Evolutionary conservation across 2,888 invertebrate species (phyloP).

Genomic region (Hydraecia micacea): DNA sequence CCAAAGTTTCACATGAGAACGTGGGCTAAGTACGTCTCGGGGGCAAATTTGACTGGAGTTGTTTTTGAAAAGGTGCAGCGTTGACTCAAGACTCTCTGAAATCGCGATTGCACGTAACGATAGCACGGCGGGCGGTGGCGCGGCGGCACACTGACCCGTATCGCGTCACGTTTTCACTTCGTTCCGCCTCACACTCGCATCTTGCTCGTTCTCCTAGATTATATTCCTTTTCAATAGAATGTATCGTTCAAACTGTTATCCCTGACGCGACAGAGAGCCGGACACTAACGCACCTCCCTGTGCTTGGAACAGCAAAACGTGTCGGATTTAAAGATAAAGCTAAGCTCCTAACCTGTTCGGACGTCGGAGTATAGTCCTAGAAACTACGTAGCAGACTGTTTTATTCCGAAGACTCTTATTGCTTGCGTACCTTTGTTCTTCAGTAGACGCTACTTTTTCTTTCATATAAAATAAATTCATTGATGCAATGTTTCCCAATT

Average conservation of each 20-base stretch:
- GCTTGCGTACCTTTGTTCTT: not conserved
- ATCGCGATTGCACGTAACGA: slow-evolving; percentile 7
- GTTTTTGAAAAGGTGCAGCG: slow-evolving; percentile 13
- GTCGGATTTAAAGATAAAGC: slow-evolving; percentile 33
- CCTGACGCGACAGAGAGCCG: slow-evolving; percentile 33
- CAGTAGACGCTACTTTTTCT: not conserved
- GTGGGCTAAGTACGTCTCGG: not conserved
- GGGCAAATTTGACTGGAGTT: slow-evolving; percentile 1
- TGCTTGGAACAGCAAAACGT: slow-evolving; percentile 27
- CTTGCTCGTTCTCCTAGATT: slow-evolving; percentile 10
- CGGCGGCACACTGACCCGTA: slow-evolving; percentile 11
- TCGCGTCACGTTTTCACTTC: slow-evolving; percentile 28
- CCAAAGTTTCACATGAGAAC: slow-evolving; percentile 26
- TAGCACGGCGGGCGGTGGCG: not conserved
- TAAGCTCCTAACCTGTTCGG: not conserved
- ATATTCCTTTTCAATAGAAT: slow-evolving; percentile 23
- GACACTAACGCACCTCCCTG: slow-evolving; percentile 19
- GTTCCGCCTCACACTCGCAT: slow-evolving; percentile 3
- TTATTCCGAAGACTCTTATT: slow-evolving; percentile 12
- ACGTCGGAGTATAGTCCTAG: slow-evolving; percentile 4
- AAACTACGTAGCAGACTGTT: slow-evolving; percentile 1
- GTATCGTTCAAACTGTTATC: slow-evolving; percentile 27
- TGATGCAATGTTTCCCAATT: not conserved
- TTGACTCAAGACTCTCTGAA: not conserved
- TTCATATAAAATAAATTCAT: not conserved